phyloP scores from a whole-genome alignment of 1,140 invertebrate species.

The Helicorthomorpha holstii region DNA sequence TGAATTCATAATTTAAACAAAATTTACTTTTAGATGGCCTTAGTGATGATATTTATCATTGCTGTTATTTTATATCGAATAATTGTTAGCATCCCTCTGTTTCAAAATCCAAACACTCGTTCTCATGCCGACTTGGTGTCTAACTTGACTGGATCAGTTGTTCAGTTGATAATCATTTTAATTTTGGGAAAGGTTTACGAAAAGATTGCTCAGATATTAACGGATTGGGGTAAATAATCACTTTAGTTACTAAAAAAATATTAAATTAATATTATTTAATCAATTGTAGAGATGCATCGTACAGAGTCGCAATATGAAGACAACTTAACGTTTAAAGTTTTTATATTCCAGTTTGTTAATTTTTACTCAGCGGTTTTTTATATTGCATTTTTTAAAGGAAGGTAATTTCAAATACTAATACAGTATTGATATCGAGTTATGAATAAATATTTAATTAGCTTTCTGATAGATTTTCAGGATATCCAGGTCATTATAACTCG shows the following conservation, averaged over 20 bases:
- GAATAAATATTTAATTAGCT: not conserved
- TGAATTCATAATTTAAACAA: not conserved
- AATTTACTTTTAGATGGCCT: slow-evolving; percentile 34
- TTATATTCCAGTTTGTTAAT: slow-evolving; percentile 74
- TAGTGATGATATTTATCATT: slow-evolving; percentile 54
- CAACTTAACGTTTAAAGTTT: slow-evolving; percentile 66
- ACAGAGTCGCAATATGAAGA: slow-evolving; percentile 74
- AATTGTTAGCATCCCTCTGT: slow-evolving; percentile 40
- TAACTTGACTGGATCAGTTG: slow-evolving; percentile 45
- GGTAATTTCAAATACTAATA: slow-evolving; percentile 14
- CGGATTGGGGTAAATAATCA: slow-evolving; percentile 38
- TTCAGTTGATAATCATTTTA: slow-evolving; percentile 51
- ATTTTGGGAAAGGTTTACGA: slow-evolving; percentile 42
- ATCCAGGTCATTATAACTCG: slow-evolving; percentile 52
- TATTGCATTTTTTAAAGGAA: slow-evolving; percentile 66
- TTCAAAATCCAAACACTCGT: slow-evolving; percentile 36
- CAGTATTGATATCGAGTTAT: not conserved
- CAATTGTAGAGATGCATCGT: slow-evolving; percentile 58
- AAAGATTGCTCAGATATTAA: slow-evolving; percentile 40
- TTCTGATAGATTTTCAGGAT: slow-evolving; percentile 45
- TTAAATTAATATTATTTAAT: slow-evolving; percentile 13
- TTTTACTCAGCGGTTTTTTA: slow-evolving; percentile 74
- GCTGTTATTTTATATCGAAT: slow-evolving; percentile 57
- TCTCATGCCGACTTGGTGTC: slow-evolving; percentile 44
- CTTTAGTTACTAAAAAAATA: not conserved